Evolutionary conservation across 2,797 vertebrate species (phyloP).

Genomic region (Parotocinclus haroldoi): DNA sequence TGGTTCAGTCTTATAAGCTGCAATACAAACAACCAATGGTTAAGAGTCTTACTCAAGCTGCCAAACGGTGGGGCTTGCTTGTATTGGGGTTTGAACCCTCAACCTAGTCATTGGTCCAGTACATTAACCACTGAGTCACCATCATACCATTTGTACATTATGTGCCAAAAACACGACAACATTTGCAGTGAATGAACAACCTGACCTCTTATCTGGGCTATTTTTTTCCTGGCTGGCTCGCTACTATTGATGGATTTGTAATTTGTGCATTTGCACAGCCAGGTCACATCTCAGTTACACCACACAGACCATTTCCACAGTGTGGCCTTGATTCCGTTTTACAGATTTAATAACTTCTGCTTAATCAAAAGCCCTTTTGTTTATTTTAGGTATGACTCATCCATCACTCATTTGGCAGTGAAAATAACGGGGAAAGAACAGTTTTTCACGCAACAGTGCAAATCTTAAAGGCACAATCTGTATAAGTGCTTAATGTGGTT

Average conservation of each 20-base stretch:
- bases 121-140: background rate
- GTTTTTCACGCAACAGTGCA: background rate
- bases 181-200: background rate
- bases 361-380: background rate
- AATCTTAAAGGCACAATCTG: background rate
- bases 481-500: background rate
- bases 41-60: too few relatives aligned
- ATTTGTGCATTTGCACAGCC: background rate
- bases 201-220: background rate
- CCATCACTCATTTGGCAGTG: background rate
- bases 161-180: background rate
- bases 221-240: background rate
- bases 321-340: background rate
- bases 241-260: background rate
- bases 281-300: background rate
- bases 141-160: background rate
- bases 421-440: background rate
- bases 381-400: background rate
- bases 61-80: too few relatives aligned
- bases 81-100: too few relatives aligned
- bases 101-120: background rate
- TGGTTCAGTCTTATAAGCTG: too few relatives aligned
- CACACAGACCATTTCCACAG: background rate
- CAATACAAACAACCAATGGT: too few relatives aligned
- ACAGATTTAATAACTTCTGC: background rate